phyloP scores from a whole-genome alignment of 2,888 invertebrate species.

The Nemotelus pantherinus region DNA sequence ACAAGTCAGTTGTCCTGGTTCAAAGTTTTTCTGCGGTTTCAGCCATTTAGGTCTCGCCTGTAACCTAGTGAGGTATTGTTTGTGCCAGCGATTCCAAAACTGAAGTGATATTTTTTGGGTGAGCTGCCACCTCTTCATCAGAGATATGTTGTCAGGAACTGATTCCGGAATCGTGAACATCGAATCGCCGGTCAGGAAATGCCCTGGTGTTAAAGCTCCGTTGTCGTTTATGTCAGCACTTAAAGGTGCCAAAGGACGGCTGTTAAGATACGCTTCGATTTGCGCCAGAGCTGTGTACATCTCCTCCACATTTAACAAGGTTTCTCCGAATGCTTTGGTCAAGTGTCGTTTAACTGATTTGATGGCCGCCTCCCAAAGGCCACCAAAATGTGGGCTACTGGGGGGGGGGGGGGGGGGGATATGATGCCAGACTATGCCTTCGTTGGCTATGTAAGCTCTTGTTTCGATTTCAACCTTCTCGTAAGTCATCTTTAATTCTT shows the following conservation, averaged over 20 bases:
- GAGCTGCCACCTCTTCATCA: not conserved
- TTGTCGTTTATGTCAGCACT: not conserved
- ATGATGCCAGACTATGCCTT: too few relatives aligned
- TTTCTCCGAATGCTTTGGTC: not conserved
- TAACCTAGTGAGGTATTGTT: not conserved
- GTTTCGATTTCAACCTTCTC: not conserved
- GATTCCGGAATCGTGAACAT: not conserved
- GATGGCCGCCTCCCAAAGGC: not conserved
- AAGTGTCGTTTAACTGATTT: not conserved
- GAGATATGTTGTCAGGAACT: not conserved
- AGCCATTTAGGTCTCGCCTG: not conserved
- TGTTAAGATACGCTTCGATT: not conserved
- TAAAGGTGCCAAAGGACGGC: not conserved
- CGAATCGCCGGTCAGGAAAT: not conserved
- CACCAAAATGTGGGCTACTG: too few relatives aligned
- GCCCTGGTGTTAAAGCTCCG: not conserved
- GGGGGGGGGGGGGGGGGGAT: too few relatives aligned
- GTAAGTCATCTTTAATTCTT: not conserved
- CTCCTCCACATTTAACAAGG: not conserved
- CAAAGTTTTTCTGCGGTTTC: not conserved
- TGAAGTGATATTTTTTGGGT: not conserved
- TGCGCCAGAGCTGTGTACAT: conserved; percentile 5
- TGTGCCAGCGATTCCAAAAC: not conserved
- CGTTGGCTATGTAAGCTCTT: too few relatives aligned
- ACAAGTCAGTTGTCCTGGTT: not conserved